A percentile compares a stretch with the other conserved stretches of the same genome.
phyloP scores from a whole-genome alignment of 2,113 vertebrate species.

The Zosterops pallidus region DNA sequence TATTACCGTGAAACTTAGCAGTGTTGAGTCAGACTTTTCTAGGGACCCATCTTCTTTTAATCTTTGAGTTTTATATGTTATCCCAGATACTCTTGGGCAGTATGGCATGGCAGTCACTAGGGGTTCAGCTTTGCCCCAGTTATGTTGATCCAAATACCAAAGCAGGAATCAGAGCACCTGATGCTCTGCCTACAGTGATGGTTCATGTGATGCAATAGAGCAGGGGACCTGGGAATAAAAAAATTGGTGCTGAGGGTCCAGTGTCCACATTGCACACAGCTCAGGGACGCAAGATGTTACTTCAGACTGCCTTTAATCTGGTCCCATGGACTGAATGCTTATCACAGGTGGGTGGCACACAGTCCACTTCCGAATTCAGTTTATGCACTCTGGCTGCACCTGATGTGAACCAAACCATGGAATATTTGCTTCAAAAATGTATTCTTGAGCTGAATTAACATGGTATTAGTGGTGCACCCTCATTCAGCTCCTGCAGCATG shows the following conservation, averaged over 20 bases:
- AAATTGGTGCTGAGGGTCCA: not conserved
- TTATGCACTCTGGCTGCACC: not conserved
- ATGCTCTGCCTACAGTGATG: not conserved
- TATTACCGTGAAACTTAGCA: not conserved
- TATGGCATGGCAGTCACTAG: not conserved
- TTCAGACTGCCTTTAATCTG: not conserved
- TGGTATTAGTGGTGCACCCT: not conserved
- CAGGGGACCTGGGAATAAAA: not conserved
- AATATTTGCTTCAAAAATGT: not conserved
- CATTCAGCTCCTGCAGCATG: not conserved
- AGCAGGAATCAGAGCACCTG: not conserved
- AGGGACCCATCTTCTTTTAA: not conserved
- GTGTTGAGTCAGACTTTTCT: not conserved
- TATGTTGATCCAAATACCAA: not conserved
- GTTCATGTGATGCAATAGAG: not conserved
- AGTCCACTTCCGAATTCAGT: not conserved
- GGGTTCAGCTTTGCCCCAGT: not conserved
- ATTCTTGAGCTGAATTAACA: not conserved
- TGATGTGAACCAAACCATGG: not conserved
- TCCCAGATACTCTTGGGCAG: not conserved
- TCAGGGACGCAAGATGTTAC: not conserved
- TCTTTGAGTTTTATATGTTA: not conserved
- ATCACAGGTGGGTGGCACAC: not conserved
- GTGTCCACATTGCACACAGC: not conserved
- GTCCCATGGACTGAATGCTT: not conserved